These are phyloP conservation scores for Cyclophora punctaria DNA, from an alignment of 2,888 invertebrate species.

Conservation along the genomic window DNA sequence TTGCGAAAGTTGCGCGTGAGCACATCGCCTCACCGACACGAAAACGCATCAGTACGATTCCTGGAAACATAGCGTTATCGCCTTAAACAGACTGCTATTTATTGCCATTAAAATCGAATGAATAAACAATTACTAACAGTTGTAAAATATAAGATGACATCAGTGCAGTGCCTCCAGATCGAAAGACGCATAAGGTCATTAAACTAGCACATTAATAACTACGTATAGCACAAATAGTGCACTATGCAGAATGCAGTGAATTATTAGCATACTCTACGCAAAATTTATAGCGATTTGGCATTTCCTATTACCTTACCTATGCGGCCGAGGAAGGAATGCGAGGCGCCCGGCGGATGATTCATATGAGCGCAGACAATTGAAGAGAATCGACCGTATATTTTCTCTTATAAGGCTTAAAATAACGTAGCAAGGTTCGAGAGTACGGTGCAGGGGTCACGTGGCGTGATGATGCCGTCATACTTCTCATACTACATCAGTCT, in stretches of 20 bases:
- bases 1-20: slow-evolving; percentile 45
- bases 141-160: too few relatives aligned
- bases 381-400: slow-evolving; percentile 14
- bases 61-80: too few relatives aligned
- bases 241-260: slow-evolving; percentile 27
- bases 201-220: slow-evolving; percentile 5
- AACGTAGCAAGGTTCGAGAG: slow-evolving; percentile 22
- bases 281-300: slow-evolving; percentile 55
- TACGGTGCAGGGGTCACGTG: slow-evolving; percentile 49
- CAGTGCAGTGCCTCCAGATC: too few relatives aligned
- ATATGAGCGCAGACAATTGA: slow-evolving; percentile 23
- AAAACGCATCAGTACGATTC: slow-evolving; percentile 32
- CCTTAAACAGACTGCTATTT: too few relatives aligned
- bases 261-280: slow-evolving; percentile 39
- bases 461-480: slow-evolving; percentile 50
- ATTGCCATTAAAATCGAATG: too few relatives aligned
- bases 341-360: slow-evolving; percentile 53
- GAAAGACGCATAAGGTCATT: neutral
- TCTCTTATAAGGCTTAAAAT: slow-evolving; percentile 7
- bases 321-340: slow-evolving; percentile 53
- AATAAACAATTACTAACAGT: too few relatives aligned
- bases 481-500: slow-evolving; percentile 12
- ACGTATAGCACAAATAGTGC: slow-evolving; percentile 22
- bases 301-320: slow-evolving; percentile 67
- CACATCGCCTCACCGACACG: slow-evolving; percentile 24